These are phyloP conservation scores for Sphenopsis melanotis DNA, from an alignment of 2,797 vertebrate genomes.

Conservation along the genomic window DNA sequence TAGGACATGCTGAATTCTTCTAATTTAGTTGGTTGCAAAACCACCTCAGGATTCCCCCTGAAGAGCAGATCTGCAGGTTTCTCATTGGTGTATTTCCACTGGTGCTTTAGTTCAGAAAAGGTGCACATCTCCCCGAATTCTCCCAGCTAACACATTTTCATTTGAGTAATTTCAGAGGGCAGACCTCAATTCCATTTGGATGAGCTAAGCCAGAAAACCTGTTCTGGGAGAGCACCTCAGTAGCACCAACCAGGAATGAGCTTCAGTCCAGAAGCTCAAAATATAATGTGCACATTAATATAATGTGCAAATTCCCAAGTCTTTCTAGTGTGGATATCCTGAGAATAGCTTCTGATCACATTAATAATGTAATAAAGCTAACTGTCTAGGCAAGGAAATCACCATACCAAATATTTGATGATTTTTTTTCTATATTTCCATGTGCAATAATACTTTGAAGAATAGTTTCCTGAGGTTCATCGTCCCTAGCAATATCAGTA, in stretches of 20 bases:
- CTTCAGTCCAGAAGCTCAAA: neutral
- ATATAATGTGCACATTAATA: neutral
- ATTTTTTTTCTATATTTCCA: neutral
- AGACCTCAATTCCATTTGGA: neutral
- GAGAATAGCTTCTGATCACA: neutral
- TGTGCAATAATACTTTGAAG: neutral
- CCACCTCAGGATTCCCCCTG: neutral
- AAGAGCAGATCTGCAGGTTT: neutral
- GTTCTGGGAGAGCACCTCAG: neutral
- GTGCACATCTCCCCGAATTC: neutral
- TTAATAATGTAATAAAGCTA: neutral
- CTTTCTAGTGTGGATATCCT: neutral
- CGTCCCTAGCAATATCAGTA: neutral
- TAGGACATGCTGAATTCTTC: neutral
- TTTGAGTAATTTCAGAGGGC: neutral
- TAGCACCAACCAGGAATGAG: accelerated
- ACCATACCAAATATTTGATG: neutral
- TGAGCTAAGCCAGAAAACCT: neutral
- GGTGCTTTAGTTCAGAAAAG: neutral
- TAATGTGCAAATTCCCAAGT: neutral
- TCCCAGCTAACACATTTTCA: neutral
- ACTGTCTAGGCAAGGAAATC: neutral
- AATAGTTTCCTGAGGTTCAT: neutral
- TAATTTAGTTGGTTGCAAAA: neutral
- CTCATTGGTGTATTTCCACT: neutral